These are phyloP conservation scores for Drosophila diplacantha DNA, from an alignment of 2,888 invertebrate genomes.

Conservation along the genomic window DNA sequence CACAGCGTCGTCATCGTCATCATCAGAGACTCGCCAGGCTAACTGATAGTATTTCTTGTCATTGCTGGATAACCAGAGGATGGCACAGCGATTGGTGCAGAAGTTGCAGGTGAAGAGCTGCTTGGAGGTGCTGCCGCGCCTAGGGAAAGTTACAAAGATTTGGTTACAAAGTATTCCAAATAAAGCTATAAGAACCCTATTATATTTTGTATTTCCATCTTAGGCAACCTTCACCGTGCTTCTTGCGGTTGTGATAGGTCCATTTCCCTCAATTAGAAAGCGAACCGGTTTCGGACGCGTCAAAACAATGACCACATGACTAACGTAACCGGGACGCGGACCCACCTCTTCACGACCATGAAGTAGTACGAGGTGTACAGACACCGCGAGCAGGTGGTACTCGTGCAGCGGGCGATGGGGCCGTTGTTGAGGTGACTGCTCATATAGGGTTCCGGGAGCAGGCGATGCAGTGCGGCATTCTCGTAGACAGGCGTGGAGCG, in stretches of 20 bases:
- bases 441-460: slow-evolving; percentile 74
- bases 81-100: slow-evolving; percentile 74
- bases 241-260: slow-evolving; percentile 34
- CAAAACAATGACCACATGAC: slow-evolving; percentile 31
- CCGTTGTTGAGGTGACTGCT: slow-evolving; percentile 75
- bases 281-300: slow-evolving; percentile 29
- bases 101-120: slow-evolving; percentile 76
- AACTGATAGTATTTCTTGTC: slow-evolving; percentile 73
- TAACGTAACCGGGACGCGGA: slow-evolving; percentile 7
- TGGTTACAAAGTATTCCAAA: no score
- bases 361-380: slow-evolving; percentile 76
- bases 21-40: slow-evolving; percentile 73
- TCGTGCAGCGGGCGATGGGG: slow-evolving; percentile 75
- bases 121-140: slow-evolving; percentile 75
- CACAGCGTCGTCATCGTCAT: slow-evolving; percentile 49
- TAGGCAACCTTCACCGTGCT: slow-evolving; percentile 17
- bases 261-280: slow-evolving; percentile 21
- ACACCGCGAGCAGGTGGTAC: slow-evolving; percentile 69
- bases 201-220: not conserved
- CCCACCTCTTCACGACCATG: slow-evolving; percentile 76
- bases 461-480: slow-evolving; percentile 60
- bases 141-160: slow-evolving; percentile 28
- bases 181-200: not conserved
- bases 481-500: slow-evolving; percentile 70
- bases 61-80: slow-evolving; percentile 70